phyloP scores from a whole-genome alignment of 2,797 vertebrate species.

The Artibeus jamaicensis region DNA sequence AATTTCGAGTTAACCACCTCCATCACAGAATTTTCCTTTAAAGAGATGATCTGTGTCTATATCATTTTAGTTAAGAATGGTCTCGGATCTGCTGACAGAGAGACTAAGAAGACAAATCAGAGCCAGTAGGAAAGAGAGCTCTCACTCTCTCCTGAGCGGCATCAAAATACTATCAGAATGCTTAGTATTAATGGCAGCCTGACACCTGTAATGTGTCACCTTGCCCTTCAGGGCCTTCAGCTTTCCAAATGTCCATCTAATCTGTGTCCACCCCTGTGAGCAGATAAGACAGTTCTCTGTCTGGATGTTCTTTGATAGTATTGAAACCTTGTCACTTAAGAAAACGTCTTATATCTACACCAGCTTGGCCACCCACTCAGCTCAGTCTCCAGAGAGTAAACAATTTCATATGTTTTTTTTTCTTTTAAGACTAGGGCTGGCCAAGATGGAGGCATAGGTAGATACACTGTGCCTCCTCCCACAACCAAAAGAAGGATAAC shows the following conservation, averaged over 20 bases:
- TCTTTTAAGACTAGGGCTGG: too few species aligned
- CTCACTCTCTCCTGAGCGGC: neutral
- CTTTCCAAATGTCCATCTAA: constrained; percentile 46
- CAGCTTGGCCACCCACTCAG: neutral
- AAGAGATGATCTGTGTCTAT: neutral
- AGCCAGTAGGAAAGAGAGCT: neutral
- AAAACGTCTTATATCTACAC: constrained; percentile 31
- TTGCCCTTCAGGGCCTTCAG: neutral
- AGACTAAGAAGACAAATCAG: neutral
- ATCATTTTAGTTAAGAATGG: neutral
- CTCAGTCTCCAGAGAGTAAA: constrained; percentile 38
- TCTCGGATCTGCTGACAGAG: neutral
- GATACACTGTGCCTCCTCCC: too few species aligned
- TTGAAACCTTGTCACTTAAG: constrained; percentile 10
- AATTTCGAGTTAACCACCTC: neutral
- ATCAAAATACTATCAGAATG: neutral
- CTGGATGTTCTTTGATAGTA: neutral
- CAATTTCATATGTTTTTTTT: constrained; percentile 2
- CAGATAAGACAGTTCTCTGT: neutral
- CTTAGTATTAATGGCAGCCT: neutral
- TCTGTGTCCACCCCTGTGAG: constrained; percentile 30
- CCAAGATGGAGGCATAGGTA: too few species aligned
- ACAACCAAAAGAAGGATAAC: too few species aligned
- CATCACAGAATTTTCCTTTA: neutral
- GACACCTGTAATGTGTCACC: neutral